Evolutionary conservation across 1,140 invertebrate genomes (phyloP).

Genomic region (Drosophila baimaii): DNA sequence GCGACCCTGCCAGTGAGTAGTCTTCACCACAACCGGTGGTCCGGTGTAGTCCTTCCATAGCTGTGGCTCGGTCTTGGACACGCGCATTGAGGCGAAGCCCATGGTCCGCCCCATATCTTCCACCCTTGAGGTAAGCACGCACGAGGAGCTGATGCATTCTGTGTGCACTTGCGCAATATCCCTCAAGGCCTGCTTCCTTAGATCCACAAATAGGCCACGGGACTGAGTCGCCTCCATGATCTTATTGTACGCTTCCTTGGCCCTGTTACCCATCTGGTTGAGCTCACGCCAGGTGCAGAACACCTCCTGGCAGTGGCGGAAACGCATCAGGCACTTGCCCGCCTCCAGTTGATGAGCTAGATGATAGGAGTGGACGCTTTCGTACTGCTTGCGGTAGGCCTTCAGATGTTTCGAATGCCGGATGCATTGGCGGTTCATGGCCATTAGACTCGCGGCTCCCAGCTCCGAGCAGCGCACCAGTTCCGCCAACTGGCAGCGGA

Average conservation of each 20-base stretch:
- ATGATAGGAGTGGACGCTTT: background rate
- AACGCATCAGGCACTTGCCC: slow-evolving; percentile 8
- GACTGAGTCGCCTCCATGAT: background rate
- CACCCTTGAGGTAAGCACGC: background rate
- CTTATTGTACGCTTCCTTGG: background rate
- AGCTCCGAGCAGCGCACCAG: slow-evolving; percentile 6
- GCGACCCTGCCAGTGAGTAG: background rate
- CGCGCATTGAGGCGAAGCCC: background rate
- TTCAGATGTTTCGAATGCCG: background rate
- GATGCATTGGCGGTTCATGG: background rate
- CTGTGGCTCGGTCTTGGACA: background rate
- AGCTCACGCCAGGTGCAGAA: slow-evolving; percentile 3
- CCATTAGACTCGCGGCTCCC: background rate
- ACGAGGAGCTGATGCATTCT: background rate
- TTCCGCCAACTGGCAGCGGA: slow-evolving; percentile 3
- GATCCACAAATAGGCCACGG: background rate
- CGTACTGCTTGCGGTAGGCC: slow-evolving; percentile 4
- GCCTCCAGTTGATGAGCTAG: slow-evolving; percentile 3
- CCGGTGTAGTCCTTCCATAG: background rate
- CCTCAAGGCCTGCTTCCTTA: background rate
- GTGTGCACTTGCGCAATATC: background rate
- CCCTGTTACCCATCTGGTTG: background rate
- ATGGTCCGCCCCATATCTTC: background rate
- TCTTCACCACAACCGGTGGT: slow-evolving; percentile 1
- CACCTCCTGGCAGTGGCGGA: background rate